Evolutionary conservation across 2,113 vertebrate genomes (phyloP).

Genomic region (Ochotona princeps): DNA sequence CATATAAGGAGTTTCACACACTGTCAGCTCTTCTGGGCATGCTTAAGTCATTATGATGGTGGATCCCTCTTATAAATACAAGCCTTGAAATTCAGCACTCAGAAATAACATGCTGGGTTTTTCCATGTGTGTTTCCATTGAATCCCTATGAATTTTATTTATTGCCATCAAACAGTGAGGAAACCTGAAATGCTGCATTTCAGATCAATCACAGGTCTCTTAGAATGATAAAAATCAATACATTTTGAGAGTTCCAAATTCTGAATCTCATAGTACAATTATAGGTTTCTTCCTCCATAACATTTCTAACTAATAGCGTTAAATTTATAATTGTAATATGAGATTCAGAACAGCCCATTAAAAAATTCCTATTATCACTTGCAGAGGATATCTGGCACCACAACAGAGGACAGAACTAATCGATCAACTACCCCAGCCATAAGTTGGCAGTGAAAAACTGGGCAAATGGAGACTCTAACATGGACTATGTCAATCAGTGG

Average conservation of each 20-base stretch:
- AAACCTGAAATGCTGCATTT: not conserved
- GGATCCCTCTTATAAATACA: not conserved
- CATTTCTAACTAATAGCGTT: too few relatives aligned
- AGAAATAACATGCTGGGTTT: not conserved
- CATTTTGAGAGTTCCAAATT: slow-evolving; percentile 25
- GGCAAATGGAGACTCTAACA: too few relatives aligned
- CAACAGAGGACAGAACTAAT: too few relatives aligned
- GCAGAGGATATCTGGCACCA: too few relatives aligned
- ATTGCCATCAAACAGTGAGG: not conserved
- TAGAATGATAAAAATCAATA: not conserved
- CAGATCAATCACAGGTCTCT: not conserved
- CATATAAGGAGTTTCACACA: not conserved
- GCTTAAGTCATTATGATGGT: not conserved
- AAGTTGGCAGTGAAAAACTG: too few relatives aligned
- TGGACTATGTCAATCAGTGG: too few relatives aligned
- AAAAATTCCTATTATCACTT: too few relatives aligned
- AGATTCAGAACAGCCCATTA: too few relatives aligned
- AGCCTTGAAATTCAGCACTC: not conserved
- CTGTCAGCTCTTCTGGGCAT: not conserved
- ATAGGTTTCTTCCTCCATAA: not conserved
- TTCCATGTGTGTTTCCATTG: not conserved
- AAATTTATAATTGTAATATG: too few relatives aligned
- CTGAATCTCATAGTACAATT: not conserved
- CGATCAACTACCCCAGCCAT: too few relatives aligned
- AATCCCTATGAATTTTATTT: not conserved